Conservation (phyloP, 2,113 vertebrate species). For the Callospermophilus lateralis region DNA sequence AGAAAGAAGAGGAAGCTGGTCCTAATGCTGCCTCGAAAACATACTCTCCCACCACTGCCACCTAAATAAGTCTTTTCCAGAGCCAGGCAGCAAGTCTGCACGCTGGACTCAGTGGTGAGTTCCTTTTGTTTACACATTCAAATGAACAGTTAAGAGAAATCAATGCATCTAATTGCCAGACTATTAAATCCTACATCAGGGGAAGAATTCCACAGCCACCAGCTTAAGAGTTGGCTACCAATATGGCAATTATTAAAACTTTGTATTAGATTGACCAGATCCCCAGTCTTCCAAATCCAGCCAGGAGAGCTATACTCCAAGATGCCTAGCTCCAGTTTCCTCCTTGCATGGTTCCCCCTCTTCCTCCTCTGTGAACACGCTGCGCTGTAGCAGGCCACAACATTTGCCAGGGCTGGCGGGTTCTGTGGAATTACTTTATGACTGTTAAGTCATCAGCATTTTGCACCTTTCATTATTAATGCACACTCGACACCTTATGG, state of each 20-base stretch:
- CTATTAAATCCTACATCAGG: slow-evolving; percentile 82
- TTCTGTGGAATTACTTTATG: slow-evolving; percentile 69
- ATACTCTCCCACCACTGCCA: not conserved
- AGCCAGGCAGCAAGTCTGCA: slow-evolving; percentile 55
- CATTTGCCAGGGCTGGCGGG: slow-evolving; percentile 59
- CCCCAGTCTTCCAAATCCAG: slow-evolving; percentile 64
- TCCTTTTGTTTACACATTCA: slow-evolving; percentile 79
- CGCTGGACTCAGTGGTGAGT: not conserved
- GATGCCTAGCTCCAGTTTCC: slow-evolving; percentile 43
- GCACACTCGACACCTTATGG: slow-evolving; percentile 63
- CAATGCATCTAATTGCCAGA: slow-evolving; percentile 81
- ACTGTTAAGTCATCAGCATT: slow-evolving; percentile 68
- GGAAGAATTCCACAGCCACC: slow-evolving; percentile 81
- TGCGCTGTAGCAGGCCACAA: slow-evolving; percentile 27
- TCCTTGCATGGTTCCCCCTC: slow-evolving; percentile 35
- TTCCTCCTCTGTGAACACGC: not conserved
- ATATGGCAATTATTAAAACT: slow-evolving; percentile 83
- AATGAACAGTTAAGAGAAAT: slow-evolving; percentile 85
- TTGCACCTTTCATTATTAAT: slow-evolving; percentile 59
- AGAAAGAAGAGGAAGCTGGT: not conserved
- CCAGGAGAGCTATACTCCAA: slow-evolving; percentile 56
- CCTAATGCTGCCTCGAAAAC: not conserved
- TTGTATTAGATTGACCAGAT: slow-evolving; percentile 79
- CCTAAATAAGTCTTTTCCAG: slow-evolving; percentile 62
- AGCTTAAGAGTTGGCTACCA: slow-evolving; percentile 77